phyloP scores from a whole-genome alignment of 1,140 invertebrate species.

The Bemisia tabaci region DNA sequence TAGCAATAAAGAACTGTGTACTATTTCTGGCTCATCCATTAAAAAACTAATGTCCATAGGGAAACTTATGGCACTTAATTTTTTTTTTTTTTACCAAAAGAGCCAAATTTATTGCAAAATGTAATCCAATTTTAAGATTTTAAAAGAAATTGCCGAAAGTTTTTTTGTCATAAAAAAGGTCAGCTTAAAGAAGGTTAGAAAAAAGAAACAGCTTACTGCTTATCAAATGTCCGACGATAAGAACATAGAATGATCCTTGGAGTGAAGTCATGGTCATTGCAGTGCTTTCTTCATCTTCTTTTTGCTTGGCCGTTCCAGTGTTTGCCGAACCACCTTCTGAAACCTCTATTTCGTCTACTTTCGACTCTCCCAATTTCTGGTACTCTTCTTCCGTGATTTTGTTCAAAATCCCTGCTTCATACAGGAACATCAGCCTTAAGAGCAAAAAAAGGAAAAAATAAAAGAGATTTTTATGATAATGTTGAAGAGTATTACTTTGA shows the following conservation, averaged over 20 bases:
- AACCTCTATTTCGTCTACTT: slow-evolving; percentile 11
- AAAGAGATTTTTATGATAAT: neutral
- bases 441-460: slow-evolving; percentile 5
- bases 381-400: slow-evolving; percentile 57
- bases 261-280: slow-evolving; percentile 47
- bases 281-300: slow-evolving; percentile 29
- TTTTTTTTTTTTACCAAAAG: too few species aligned
- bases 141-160: neutral
- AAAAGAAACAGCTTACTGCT: slow-evolving; percentile 12
- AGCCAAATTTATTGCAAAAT: too few species aligned
- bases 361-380: slow-evolving; percentile 40
- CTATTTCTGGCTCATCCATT: too few species aligned
- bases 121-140: neutral
- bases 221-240: slow-evolving; percentile 38
- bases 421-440: slow-evolving; percentile 47
- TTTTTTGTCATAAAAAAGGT: too few species aligned
- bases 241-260: slow-evolving; percentile 47
- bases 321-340: slow-evolving; percentile 20
- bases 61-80: neutral
- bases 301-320: slow-evolving; percentile 9
- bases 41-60: neutral
- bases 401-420: slow-evolving; percentile 51
- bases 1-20: too few species aligned
- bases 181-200: too few species aligned
- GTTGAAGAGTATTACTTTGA: neutral